Conservation (phyloP, 2,113 vertebrate species). For the Mus musculus region DNA sequence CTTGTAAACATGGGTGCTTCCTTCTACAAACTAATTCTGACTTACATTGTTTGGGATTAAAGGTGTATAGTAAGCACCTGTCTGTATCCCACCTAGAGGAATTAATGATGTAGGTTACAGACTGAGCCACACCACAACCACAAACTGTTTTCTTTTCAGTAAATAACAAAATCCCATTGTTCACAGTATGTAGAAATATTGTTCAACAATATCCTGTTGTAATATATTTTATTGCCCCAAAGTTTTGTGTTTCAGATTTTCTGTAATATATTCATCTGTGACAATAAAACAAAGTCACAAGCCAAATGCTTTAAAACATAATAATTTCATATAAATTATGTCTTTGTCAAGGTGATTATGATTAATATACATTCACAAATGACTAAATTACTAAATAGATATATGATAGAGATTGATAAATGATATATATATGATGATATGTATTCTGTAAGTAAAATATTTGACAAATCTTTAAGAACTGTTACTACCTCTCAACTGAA, state of each 20-base stretch:
- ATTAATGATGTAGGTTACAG: too few relatives aligned
- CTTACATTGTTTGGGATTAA: too few relatives aligned
- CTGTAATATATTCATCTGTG: neutral
- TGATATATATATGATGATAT: neutral
- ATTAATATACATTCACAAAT: neutral
- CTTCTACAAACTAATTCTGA: too few relatives aligned
- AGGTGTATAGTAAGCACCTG: too few relatives aligned
- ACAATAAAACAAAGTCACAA: neutral
- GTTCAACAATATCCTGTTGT: neutral
- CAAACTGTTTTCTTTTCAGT: too few relatives aligned
- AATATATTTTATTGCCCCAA: neutral
- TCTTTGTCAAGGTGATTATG: neutral
- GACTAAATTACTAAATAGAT: neutral
- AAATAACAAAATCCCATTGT: too few relatives aligned
- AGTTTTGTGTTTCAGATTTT: neutral
- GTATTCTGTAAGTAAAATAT: neutral
- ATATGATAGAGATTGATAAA: neutral
- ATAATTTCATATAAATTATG: neutral
- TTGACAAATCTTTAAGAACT: neutral
- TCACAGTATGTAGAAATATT: too few relatives aligned
- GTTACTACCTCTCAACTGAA: neutral
- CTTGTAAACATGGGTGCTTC: too few relatives aligned
- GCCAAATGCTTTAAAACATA: neutral
- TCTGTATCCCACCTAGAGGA: too few relatives aligned
- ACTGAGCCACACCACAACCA: too few relatives aligned